These are phyloP conservation scores for Pogonophryne albipinna DNA, from an alignment of 2,797 vertebrate species.

Conservation along the genomic window DNA sequence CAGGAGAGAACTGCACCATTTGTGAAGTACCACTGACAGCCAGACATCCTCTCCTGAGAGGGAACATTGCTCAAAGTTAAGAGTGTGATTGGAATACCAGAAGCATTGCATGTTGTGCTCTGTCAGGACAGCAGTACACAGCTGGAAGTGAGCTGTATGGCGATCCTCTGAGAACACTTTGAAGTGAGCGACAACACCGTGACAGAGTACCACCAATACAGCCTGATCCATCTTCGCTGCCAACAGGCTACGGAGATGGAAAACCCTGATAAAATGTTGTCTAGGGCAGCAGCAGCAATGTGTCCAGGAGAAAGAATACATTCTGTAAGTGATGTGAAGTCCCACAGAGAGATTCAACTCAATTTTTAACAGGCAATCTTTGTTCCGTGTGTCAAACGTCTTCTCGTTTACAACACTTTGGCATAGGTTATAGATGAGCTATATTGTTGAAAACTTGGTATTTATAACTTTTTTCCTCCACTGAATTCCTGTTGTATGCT, in stretches of 20 bases:
- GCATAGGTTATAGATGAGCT: conserved; percentile 62
- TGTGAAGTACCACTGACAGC: conserved; percentile 62
- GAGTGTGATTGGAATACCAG: conserved; percentile 48
- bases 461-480: conserved; percentile 43
- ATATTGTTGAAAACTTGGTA: conserved; percentile 59
- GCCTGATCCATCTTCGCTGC: conserved; percentile 44
- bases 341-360: conserved; percentile 50
- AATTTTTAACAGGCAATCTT: conserved; percentile 58
- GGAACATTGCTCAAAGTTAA: conserved; percentile 57
- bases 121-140: conserved; percentile 31
- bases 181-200: conserved; percentile 34
- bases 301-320: conserved; percentile 65
- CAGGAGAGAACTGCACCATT: conserved; percentile 52
- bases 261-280: conserved; percentile 60
- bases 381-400: conserved; percentile 53
- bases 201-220: conserved; percentile 50
- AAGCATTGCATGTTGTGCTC: conserved; percentile 41
- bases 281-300: conserved; percentile 43
- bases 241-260: conserved; percentile 39
- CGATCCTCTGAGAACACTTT: conserved; percentile 28
- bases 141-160: conserved; percentile 37
- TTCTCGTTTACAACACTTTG: conserved; percentile 45
- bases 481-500: conserved; percentile 47
- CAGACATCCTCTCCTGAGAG: conserved; percentile 53
- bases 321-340: conserved; percentile 68